Percentiles rank a stretch among this genome's conserved stretches.
phyloP scores from a whole-genome alignment of 2,888 invertebrate species.

The Ametastegia equiseti region DNA sequence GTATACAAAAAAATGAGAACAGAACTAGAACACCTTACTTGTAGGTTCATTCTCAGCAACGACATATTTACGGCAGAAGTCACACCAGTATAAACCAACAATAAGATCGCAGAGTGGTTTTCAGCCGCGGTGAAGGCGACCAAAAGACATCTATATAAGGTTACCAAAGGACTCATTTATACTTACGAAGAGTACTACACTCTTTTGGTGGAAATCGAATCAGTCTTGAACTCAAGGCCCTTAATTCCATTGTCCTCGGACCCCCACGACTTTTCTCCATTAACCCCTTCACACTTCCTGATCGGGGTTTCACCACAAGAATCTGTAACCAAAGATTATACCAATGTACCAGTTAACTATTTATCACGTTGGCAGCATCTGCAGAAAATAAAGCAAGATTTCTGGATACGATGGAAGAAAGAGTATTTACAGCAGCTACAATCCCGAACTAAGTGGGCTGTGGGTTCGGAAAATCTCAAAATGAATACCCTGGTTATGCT shows the following conservation, averaged over 20 bases:
- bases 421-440: conserved; percentile 56
- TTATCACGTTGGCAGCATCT: conserved; percentile 57
- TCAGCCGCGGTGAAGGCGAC: conserved; percentile 58
- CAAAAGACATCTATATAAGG: conserved; percentile 58
- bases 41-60: no score
- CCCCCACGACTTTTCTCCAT: conserved; percentile 52
- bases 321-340: conserved; percentile 54
- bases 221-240: conserved; percentile 57
- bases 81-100: no score
- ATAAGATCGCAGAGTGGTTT: no score
- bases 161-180: conserved; percentile 51
- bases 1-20: no score
- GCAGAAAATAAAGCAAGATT: conserved; percentile 54
- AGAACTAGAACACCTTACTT: no score
- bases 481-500: conserved; percentile 63
- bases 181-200: conserved; percentile 59
- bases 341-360: conserved; percentile 46
- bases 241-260: conserved; percentile 54
- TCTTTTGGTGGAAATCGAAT: conserved; percentile 55
- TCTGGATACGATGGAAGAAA: conserved; percentile 52
- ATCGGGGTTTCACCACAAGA: conserved; percentile 57
- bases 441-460: conserved; percentile 52
- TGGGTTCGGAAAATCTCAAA: conserved; percentile 52
- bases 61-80: no score
- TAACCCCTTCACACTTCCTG: conserved; percentile 65